Conservation (phyloP, 2,797 vertebrate species). For the Sternotherus odoratus region DNA sequence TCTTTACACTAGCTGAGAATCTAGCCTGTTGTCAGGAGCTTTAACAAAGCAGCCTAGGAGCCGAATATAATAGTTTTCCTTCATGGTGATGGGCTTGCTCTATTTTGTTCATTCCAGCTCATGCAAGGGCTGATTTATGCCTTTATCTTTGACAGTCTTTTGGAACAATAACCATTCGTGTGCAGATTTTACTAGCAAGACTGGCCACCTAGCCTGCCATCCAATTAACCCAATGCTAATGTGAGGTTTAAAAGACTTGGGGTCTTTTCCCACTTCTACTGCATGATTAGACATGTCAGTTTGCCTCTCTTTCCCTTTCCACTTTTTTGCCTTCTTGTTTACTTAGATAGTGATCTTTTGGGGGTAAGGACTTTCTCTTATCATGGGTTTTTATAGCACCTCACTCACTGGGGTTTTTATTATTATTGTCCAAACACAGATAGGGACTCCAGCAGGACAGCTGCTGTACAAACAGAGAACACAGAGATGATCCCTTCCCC, state of each 20-base stretch:
- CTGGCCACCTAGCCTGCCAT: neutral
- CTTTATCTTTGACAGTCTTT: neutral
- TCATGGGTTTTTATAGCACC: neutral
- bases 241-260: neutral
- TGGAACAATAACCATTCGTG: neutral
- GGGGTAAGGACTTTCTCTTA: neutral
- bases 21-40: neutral
- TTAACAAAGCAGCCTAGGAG: neutral
- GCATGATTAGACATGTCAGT: neutral
- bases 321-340: neutral
- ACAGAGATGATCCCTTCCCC: neutral
- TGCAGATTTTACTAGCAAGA: neutral
- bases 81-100: neutral
- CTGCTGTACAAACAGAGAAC: fast-evolving
- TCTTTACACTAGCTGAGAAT: neutral
- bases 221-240: neutral
- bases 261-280: neutral
- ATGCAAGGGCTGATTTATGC: neutral
- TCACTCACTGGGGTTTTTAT: neutral
- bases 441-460: fast-evolving
- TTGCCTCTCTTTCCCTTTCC: neutral
- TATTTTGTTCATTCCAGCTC: neutral
- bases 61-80: neutral
- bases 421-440: neutral
- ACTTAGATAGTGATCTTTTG: neutral